Conservation (phyloP, 2,888 invertebrate genomes). For the Phortica okadai region DNA sequence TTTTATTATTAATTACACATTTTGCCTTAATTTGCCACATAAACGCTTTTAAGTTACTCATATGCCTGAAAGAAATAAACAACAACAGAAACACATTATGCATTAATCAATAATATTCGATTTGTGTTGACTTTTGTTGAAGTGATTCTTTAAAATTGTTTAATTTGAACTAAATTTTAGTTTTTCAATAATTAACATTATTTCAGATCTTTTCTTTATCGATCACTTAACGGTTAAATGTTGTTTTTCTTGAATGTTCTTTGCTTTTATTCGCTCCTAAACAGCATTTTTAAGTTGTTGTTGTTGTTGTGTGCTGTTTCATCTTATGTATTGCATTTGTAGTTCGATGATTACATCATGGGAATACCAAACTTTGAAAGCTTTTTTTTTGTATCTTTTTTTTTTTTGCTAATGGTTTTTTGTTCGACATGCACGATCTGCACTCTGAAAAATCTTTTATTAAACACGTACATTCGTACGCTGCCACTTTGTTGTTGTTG, state of each 20-base stretch:
- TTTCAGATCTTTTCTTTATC: too few relatives aligned
- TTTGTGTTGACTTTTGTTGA: too few relatives aligned
- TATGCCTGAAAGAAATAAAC: too few relatives aligned
- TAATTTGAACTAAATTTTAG: too few relatives aligned
- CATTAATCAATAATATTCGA: too few relatives aligned
- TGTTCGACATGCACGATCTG: not conserved
- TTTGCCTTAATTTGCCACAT: too few relatives aligned
- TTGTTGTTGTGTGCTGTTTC: not conserved
- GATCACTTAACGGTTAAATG: too few relatives aligned
- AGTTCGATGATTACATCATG: slow-evolving; percentile 26
- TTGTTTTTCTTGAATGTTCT: not conserved
- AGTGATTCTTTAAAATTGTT: too few relatives aligned
- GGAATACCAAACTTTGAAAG: slow-evolving; percentile 26
- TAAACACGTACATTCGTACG: not conserved
- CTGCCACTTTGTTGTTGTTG: not conserved
- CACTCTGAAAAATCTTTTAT: not conserved
- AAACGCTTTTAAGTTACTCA: too few relatives aligned
- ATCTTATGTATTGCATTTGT: not conserved
- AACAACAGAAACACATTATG: too few relatives aligned
- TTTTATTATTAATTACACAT: too few relatives aligned
- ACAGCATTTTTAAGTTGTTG: not conserved
- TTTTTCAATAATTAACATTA: too few relatives aligned
- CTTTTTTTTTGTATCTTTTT: slow-evolving; percentile 8
- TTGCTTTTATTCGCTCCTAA: slow-evolving; percentile 1
- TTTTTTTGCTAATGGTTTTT: not conserved